Percentiles rank a stretch among this genome's conserved stretches.
phyloP scores from a whole-genome alignment of 2,797 vertebrate species.

The Chelmon rostratus region DNA sequence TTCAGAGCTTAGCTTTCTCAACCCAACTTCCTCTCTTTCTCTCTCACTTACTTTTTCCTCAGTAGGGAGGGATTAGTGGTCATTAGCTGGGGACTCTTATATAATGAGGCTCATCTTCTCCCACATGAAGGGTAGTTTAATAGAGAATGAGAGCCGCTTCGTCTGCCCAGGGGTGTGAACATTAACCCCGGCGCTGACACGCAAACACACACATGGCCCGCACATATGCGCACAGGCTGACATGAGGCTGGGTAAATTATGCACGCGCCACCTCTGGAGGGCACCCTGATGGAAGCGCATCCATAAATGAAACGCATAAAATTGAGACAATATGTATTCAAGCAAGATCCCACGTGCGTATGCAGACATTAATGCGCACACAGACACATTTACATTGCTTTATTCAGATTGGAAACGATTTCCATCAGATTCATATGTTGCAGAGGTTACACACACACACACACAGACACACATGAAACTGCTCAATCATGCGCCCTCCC shows the following conservation, averaged over 20 bases:
- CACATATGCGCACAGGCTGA: background rate
- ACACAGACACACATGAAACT: background rate
- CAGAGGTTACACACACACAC: slow-evolving; percentile 7
- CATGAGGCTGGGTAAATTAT: slow-evolving; percentile 24
- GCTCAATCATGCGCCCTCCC: slow-evolving; percentile 29
- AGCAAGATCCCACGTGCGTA: slow-evolving; percentile 1
- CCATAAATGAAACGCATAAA: slow-evolving; percentile 32
- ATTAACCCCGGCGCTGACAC: slow-evolving; percentile 65
- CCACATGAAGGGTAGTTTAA: slow-evolving; percentile 77
- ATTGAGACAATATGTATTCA: slow-evolving; percentile 13
- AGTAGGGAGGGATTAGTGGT: slow-evolving; percentile 68
- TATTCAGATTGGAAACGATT: slow-evolving; percentile 20
- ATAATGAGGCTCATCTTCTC: slow-evolving; percentile 79
- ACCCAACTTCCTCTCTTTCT: slow-evolving; percentile 38
- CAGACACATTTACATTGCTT: slow-evolving; percentile 3
- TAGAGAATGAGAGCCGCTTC: slow-evolving; percentile 65
- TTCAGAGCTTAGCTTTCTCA: slow-evolving; percentile 41
- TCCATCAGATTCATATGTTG: slow-evolving; percentile 30
- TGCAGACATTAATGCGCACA: slow-evolving; percentile 4
- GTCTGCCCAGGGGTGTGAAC: slow-evolving; percentile 55
- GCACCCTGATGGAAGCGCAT: slow-evolving; percentile 2
- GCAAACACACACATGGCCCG: slow-evolving; percentile 7
- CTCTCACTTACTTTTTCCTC: slow-evolving; percentile 45
- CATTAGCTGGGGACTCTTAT: slow-evolving; percentile 74
- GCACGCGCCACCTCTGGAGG: slow-evolving; percentile 24